Evolutionary conservation across 2,797 vertebrate genomes (phyloP).

Genomic region (Clarias laeviceps): DNA sequence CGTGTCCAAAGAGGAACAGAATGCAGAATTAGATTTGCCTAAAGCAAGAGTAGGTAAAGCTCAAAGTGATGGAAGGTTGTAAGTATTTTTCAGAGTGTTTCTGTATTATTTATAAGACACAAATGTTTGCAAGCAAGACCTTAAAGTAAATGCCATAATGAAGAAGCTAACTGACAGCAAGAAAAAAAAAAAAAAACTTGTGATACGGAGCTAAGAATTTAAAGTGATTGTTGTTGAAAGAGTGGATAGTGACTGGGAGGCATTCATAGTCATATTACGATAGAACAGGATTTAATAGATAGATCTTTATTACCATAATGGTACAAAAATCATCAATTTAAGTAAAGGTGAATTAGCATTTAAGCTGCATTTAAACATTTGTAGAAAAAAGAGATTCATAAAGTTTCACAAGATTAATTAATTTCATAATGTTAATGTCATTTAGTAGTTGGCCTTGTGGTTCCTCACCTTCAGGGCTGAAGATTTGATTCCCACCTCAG

Average conservation of each 20-base stretch:
- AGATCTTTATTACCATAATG: background rate
- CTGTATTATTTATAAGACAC: constrained; percentile 1
- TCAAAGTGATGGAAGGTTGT: background rate
- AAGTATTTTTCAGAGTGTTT: constrained; percentile 6
- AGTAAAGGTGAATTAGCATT: background rate
- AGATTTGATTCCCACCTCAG: too few relatives aligned
- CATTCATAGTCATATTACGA: background rate
- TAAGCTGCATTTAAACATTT: background rate
- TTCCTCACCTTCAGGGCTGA: too few relatives aligned
- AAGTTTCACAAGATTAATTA: background rate
- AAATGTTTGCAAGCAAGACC: background rate
- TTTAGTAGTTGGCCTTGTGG: too few relatives aligned
- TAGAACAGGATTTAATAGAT: background rate
- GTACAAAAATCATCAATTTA: background rate
- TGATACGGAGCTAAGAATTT: background rate
- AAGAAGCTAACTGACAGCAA: background rate
- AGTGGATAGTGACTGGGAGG: background rate
- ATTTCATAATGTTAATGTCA: too few relatives aligned
- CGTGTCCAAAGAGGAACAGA: constrained; percentile 16
- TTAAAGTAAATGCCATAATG: background rate
- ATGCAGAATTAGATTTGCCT: constrained; percentile 41
- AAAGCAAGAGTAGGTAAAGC: constrained; percentile 1
- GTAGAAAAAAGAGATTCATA: background rate
- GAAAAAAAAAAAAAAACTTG: background rate
- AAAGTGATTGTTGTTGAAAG: too few relatives aligned